A percentile compares a stretch with the other conserved stretches of the same genome.
These are phyloP conservation scores for Brachionus asplanchnoidis DNA, from an alignment of 1,140 invertebrate genomes.

Conservation along the genomic window DNA sequence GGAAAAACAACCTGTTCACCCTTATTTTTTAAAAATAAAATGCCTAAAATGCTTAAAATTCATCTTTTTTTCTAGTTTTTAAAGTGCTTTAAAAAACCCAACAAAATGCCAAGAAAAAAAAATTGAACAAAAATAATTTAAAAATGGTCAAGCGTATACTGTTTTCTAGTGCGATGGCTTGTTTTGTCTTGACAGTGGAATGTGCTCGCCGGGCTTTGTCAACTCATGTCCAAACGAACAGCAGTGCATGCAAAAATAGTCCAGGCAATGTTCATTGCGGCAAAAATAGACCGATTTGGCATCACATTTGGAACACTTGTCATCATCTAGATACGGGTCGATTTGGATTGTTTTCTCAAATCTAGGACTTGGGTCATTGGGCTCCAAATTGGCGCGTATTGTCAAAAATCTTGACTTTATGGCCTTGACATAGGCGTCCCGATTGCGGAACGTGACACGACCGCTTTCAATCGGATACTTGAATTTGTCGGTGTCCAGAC, in stretches of 20 bases:
- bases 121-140: not conserved
- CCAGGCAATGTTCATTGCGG: constrained; percentile 75
- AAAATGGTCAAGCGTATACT: not conserved
- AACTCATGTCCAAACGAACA: constrained; percentile 61
- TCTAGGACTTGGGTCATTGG: not conserved
- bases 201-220: not conserved
- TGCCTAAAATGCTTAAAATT: too few relatives aligned
- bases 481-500: constrained; percentile 93
- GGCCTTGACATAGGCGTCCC: constrained; percentile 83
- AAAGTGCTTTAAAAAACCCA: too few relatives aligned
- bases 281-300: constrained; percentile 70
- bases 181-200: constrained; percentile 32
- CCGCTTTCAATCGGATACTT: constrained; percentile 96
- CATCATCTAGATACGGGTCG: constrained; percentile 92
- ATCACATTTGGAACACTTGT: constrained; percentile 74
- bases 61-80: too few relatives aligned
- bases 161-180: constrained; percentile 31
- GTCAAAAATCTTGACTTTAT: constrained; percentile 74
- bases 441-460: constrained; percentile 85
- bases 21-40: too few relatives aligned
- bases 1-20: too few relatives aligned
- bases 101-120: too few relatives aligned
- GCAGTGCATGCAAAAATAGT: constrained; percentile 85
- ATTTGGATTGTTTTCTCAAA: constrained; percentile 69
- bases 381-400: not conserved